These are phyloP conservation scores for Myotis pilosus DNA, from an alignment of 2,797 vertebrate genomes.

Conservation along the genomic window DNA sequence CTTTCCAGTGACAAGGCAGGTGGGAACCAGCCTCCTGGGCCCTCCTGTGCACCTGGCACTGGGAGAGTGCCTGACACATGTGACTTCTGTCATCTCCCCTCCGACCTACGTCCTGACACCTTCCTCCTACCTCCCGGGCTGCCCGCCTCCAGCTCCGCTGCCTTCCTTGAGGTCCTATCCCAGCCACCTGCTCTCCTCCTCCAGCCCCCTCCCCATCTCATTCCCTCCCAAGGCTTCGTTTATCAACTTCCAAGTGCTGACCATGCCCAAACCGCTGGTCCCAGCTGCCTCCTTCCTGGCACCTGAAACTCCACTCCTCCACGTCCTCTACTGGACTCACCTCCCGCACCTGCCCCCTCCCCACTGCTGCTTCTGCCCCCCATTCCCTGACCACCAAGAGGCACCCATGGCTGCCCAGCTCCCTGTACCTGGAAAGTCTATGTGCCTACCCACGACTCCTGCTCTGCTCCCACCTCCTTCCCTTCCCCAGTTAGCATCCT, in stretches of 20 bases:
- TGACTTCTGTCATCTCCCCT: not conserved
- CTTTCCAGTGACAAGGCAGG: not conserved
- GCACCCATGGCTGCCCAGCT: not conserved
- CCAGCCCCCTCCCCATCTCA: not conserved
- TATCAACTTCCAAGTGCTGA: not conserved
- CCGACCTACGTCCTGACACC: not conserved
- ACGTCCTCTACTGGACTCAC: not conserved
- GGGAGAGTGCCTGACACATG: not conserved
- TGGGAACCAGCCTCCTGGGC: not conserved
- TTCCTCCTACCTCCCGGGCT: not conserved
- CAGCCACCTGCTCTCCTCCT: not conserved
- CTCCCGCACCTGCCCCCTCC: not conserved
- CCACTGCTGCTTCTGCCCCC: not conserved
- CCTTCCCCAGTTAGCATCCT: not conserved
- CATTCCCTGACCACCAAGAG: not conserved
- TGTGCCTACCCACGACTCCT: not conserved
- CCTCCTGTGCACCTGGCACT: not conserved
- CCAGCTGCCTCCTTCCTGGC: not conserved
- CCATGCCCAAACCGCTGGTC: not conserved
- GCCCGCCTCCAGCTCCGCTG: not conserved
- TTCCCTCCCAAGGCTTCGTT: not conserved
- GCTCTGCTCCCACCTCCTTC: not conserved
- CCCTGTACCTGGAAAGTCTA: not conserved
- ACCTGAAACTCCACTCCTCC: not conserved
- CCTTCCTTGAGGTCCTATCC: not conserved